phyloP scores from a whole-genome alignment of 2,113 vertebrate species.

The Cyprinus carpio region DNA sequence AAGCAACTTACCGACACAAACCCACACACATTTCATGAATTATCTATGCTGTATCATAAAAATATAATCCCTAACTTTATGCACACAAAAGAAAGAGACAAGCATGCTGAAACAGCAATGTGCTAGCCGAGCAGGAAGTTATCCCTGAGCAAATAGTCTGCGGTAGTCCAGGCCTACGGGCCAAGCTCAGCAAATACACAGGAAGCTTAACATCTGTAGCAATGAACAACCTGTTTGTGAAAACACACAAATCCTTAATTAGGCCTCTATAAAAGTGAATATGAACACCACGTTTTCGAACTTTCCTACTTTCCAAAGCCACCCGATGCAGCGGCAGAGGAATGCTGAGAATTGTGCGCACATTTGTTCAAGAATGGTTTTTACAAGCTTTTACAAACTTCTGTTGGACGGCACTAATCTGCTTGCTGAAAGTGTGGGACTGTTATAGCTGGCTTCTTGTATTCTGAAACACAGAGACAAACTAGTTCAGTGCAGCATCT shows the following conservation, averaged over 20 bases:
- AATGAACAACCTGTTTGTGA: conserved; percentile 64
- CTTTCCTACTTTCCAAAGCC: conserved; percentile 46
- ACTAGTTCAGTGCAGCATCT: background rate
- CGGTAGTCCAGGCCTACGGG: conserved; percentile 48
- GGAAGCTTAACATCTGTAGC: conserved; percentile 59
- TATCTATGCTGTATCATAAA: background rate
- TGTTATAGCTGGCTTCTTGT: background rate
- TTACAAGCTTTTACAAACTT: conserved; percentile 58
- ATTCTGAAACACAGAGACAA: background rate
- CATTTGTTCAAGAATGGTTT: conserved; percentile 57
- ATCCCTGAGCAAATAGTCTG: conserved; percentile 44
- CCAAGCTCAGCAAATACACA: conserved; percentile 49
- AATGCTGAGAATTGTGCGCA: conserved; percentile 42
- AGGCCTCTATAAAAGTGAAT: conserved; percentile 61
- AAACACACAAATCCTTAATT: conserved; percentile 61
- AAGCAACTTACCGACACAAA: background rate
- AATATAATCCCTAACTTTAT: background rate
- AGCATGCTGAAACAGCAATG: background rate
- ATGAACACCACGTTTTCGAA: conserved; percentile 62
- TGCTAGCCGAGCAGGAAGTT: conserved; percentile 31
- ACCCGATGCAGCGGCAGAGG: conserved; percentile 33
- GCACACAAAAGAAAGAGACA: background rate
- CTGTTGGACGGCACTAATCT: conserved; percentile 38
- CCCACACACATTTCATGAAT: background rate
- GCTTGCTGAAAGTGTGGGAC: conserved; percentile 21